Evolutionary conservation across 1,140 invertebrate species (phyloP), one percentile per base, ranked within the genome.

Genomic region (Steinernema feltiae): DNA sequence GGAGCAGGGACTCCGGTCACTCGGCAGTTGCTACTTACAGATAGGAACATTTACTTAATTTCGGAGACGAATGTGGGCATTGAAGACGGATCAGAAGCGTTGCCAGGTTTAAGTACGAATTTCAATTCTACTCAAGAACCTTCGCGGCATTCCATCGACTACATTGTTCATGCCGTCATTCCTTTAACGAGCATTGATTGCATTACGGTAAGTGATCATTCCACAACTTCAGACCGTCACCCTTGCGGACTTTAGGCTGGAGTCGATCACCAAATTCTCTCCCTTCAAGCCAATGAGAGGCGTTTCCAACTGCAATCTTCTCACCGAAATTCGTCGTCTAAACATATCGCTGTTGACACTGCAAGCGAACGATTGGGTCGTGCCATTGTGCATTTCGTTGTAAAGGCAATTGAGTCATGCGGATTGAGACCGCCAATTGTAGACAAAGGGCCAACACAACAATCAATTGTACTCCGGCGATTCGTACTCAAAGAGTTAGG

Each of bases 31-130:
- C 53, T 63, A 15, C 24, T 63, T 7, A 63, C 53, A 3, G 53
- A 63, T 27, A 63, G 53, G 24, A 63, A 63, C 53, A 63, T 63
- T 63, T 63, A 63, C 24, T 27, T 63, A 27, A 63, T 63, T 63
- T 63, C 53, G 7, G 53, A 63, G 24, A 63, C 15, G 24, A 63
- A 15, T 21, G 7, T 63, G 12, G 53, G 53, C 7, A 63, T 63
- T 27, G 53, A 63, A 63, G 53, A 7, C 3, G 53, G 53, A 3
- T 63, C 53, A 12, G 53, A 63, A 63, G 53, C 53, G 12, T 21
- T 63, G 24, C 53, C 53, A 27, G 24, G 53, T 27, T 63, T 21
- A 3, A 63, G 24, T 63, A 7, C 7, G 24, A 21, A 63, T 7
- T 3, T 3, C 15, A 63, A 27, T 63, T 15, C 24, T 7, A 3